phyloP scores from a whole-genome alignment of 2,888 invertebrate genomes.

The Idaea biselata region DNA sequence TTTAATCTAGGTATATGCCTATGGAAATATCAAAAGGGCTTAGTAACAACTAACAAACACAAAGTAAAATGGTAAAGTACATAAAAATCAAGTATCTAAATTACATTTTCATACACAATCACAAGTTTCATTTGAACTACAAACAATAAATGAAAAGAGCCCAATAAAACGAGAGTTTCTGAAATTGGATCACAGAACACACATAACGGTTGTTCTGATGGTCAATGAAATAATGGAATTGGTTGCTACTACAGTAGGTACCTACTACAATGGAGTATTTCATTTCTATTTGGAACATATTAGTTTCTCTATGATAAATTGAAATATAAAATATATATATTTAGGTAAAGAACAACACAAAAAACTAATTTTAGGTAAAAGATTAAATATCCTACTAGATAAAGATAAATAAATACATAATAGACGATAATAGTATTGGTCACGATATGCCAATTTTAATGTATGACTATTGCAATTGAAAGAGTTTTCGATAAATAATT shows the following conservation, averaged over 20 bases:
- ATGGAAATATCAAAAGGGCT: not conserved
- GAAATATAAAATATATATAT: too few relatives aligned
- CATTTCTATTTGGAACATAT: too few relatives aligned
- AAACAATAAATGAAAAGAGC: constrained; percentile 26
- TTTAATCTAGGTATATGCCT: not conserved
- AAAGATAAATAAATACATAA: too few relatives aligned
- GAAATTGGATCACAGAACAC: constrained; percentile 58
- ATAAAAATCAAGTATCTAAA: too few relatives aligned
- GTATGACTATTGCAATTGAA: too few relatives aligned
- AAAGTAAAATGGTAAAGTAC: not conserved
- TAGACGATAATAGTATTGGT: too few relatives aligned
- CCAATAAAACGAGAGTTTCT: constrained; percentile 55
- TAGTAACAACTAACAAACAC: not conserved
- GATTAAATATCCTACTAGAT: too few relatives aligned
- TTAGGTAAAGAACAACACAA: too few relatives aligned
- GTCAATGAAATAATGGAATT: constrained; percentile 73
- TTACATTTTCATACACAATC: not conserved
- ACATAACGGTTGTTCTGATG: constrained; percentile 68
- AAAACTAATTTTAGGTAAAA: too few relatives aligned
- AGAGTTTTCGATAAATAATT: too few relatives aligned
- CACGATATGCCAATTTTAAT: too few relatives aligned
- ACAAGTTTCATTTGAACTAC: not conserved
- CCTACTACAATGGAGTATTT: not conserved
- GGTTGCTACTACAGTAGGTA: constrained; percentile 9
- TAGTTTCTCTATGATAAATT: too few relatives aligned